These are phyloP conservation scores for Benitochromis conjunctus DNA, from an alignment of 2,113 vertebrate species.

Conservation along the genomic window DNA sequence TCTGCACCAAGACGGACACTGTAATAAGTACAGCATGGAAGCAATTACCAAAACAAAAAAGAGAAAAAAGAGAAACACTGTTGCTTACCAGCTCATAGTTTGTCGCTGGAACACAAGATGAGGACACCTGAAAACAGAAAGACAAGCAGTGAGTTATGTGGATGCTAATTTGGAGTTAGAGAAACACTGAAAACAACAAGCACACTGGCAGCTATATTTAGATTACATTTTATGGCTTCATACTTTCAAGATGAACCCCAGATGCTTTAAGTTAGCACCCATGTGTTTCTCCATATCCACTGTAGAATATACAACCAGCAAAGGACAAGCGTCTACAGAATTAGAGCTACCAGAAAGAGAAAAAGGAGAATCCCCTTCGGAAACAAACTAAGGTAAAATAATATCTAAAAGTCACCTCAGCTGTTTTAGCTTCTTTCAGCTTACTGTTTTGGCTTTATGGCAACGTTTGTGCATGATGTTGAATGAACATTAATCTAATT, in stretches of 20 bases:
- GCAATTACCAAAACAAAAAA: neutral
- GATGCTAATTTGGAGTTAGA: neutral
- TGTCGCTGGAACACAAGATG: constrained; percentile 80
- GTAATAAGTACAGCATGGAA: constrained; percentile 32
- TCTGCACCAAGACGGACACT: neutral
- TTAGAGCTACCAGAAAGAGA: neutral
- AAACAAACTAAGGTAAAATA: neutral
- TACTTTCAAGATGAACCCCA: neutral
- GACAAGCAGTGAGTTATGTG: neutral
- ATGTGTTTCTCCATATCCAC: neutral
- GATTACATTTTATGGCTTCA: neutral
- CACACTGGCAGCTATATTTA: neutral
- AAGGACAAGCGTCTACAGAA: neutral
- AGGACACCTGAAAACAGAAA: constrained; percentile 76
- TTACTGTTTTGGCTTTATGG: neutral
- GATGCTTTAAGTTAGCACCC: neutral
- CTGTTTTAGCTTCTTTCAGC: neutral
- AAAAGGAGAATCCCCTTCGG: neutral
- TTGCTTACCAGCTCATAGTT: constrained; percentile 87
- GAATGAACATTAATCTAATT: neutral
- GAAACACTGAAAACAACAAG: neutral
- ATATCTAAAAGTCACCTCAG: neutral
- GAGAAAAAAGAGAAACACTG: neutral
- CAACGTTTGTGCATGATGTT: neutral
- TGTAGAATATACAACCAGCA: neutral